Percentiles rank a stretch among this genome's conserved stretches.
phyloP scores from a whole-genome alignment of 2,888 invertebrate genomes.

The Acanthosepion lycidas region DNA sequence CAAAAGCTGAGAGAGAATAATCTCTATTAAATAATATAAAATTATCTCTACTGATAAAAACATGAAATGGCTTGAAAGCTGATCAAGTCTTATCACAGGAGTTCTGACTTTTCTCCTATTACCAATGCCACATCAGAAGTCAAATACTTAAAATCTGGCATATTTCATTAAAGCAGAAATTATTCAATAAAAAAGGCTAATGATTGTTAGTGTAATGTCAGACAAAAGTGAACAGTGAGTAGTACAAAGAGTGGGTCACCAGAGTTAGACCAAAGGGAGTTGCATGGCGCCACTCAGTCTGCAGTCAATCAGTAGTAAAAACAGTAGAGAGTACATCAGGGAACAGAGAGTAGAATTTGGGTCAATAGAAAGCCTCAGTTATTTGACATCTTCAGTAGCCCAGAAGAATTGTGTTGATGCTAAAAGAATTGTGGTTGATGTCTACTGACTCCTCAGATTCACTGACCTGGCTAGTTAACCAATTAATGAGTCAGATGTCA shows the following conservation, averaged over 20 bases:
- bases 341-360: not conserved
- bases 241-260: not conserved
- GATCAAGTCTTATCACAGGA: not conserved
- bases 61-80: not conserved
- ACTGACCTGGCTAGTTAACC: constrained; percentile 16
- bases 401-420: not conserved
- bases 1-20: not conserved
- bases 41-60: not conserved
- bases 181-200: not conserved
- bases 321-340: not conserved
- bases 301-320: not conserved
- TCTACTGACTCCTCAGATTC: not conserved
- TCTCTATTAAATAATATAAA: not conserved
- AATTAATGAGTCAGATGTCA: not conserved
- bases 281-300: not conserved
- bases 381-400: not conserved
- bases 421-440: not conserved
- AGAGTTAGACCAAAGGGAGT: not conserved
- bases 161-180: not conserved
- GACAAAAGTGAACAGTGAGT: not conserved
- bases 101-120: no score
- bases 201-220: not conserved
- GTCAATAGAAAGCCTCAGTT: not conserved
- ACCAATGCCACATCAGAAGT: no score
- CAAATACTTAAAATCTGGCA: not conserved